These are phyloP conservation scores for Oreortyx pictus DNA, from an alignment of 2,797 vertebrate species.

Conservation along the genomic window DNA sequence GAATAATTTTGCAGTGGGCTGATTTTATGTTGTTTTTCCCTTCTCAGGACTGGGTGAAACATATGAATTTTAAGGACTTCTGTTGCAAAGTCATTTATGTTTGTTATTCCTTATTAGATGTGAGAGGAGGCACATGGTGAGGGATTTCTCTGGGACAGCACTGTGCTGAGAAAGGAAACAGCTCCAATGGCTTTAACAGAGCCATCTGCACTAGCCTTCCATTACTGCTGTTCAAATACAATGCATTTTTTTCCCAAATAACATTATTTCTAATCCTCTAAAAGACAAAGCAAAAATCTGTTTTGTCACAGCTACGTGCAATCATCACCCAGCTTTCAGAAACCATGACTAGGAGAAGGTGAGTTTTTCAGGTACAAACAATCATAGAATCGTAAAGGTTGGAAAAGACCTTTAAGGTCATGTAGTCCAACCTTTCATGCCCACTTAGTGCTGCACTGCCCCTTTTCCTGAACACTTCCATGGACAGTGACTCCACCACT, in stretches of 20 bases:
- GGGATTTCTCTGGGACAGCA: not conserved
- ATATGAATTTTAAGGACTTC: not conserved
- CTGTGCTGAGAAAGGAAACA: constrained; percentile 17
- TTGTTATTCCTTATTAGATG: constrained; percentile 1
- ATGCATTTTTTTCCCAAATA: constrained; percentile 20
- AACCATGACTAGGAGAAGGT: not conserved
- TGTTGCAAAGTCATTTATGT: not conserved
- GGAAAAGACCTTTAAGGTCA: no score
- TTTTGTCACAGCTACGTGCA: not conserved
- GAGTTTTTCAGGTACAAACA: not conserved
- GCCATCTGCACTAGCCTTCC: constrained; percentile 26
- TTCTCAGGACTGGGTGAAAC: not conserved
- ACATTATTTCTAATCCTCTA: not conserved
- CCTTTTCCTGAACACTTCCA: no score
- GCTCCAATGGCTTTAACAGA: not conserved
- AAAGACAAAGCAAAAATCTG: constrained; percentile 11
- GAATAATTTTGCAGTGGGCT: constrained; percentile 7
- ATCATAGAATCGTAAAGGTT: no score
- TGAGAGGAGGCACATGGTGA: not conserved
- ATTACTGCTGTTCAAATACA: not conserved
- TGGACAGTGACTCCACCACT: no score
- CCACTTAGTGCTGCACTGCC: no score
- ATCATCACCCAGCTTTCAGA: not conserved
- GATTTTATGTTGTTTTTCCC: not conserved
- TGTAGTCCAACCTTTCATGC: no score